Percentiles rank a stretch among this genome's conserved stretches.
Conservation (phyloP, 2,797 vertebrate species). For the Aphelocoma californica region DNA sequence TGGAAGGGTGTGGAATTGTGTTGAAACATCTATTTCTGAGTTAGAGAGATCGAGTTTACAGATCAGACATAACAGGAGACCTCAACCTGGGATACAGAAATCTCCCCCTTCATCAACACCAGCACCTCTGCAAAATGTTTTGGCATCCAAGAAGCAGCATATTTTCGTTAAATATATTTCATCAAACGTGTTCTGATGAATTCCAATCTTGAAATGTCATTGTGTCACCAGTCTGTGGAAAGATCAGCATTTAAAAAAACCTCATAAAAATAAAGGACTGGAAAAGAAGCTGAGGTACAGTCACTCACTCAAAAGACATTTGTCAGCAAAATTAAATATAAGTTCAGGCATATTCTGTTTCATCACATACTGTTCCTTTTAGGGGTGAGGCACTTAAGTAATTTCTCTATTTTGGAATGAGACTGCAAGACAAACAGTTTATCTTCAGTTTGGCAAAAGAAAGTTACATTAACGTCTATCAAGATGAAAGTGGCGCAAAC, state of each 20-base stretch:
- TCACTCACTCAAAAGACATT: constrained; percentile 25
- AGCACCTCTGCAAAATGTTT: not conserved
- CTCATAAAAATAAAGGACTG: constrained; percentile 22
- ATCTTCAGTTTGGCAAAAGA: constrained; percentile 25
- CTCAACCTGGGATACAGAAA: not conserved
- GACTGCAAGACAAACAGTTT: constrained; percentile 44
- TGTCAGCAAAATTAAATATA: constrained; percentile 54
- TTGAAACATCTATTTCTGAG: constrained; percentile 55
- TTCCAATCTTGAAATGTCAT: constrained; percentile 19
- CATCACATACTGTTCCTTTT: constrained; percentile 47
- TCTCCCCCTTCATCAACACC: not conserved
- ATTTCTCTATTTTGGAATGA: constrained; percentile 29
- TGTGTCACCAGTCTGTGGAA: constrained; percentile 17
- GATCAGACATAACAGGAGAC: not conserved
- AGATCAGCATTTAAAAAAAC: not conserved
- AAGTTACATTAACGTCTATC: constrained; percentile 28
- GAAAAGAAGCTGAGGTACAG: constrained; percentile 5
- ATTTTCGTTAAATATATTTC: constrained; percentile 39
- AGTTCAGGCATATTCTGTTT: constrained; percentile 46
- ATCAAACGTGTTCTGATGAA: not conserved
- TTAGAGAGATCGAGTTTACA: not conserved
- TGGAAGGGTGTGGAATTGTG: constrained; percentile 29
- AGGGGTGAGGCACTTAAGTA: constrained; percentile 28
- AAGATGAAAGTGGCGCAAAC: not conserved
- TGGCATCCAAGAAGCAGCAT: not conserved